Conservation (phyloP, 2,797 vertebrate species). For the Cuniculus paca region DNA sequence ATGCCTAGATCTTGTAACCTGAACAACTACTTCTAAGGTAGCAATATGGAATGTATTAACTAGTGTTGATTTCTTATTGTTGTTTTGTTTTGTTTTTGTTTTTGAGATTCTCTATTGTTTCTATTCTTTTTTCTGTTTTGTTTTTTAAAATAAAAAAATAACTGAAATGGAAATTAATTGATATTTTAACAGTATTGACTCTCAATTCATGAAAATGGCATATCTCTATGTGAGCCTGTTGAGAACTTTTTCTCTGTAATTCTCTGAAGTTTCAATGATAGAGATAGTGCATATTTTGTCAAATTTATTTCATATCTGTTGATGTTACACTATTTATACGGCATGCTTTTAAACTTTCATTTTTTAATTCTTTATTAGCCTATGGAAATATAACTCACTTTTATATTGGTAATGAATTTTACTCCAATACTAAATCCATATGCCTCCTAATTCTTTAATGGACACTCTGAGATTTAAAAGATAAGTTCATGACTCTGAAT, state of each 20-base stretch:
- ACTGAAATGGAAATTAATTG: neutral
- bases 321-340: neutral
- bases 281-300: neutral
- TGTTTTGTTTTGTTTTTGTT: too few species aligned
- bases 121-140: too few species aligned
- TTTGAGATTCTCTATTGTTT: too few species aligned
- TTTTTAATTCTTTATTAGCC: neutral
- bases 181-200: neutral
- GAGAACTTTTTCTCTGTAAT: neutral
- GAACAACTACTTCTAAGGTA: too few species aligned
- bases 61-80: too few species aligned
- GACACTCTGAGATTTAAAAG: neutral
- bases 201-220: neutral
- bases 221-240: neutral
- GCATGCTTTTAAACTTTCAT: neutral
- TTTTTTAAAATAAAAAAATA: too few species aligned
- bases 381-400: neutral
- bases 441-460: neutral
- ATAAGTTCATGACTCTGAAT: neutral
- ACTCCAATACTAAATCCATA: neutral
- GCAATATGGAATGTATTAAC: too few species aligned
- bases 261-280: neutral
- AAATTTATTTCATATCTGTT: neutral
- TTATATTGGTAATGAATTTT: neutral
- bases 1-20: too few species aligned